Base-by-base conservation (phyloP, 2,888 invertebrate species). In the Slavum lentiscoides region DNA sequence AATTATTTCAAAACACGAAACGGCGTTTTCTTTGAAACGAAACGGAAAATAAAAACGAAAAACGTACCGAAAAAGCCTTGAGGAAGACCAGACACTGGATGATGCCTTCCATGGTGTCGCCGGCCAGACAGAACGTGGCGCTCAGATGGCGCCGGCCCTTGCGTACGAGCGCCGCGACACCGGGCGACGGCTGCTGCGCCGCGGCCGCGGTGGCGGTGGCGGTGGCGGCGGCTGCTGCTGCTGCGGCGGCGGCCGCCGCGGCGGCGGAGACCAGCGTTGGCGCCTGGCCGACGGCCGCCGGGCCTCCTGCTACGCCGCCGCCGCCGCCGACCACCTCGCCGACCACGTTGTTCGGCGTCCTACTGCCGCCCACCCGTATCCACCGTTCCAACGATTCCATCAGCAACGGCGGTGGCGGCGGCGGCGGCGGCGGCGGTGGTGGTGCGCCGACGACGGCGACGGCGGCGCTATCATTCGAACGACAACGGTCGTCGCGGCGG, bases 71-170 rank as follows among this genome's bases (percentile, higher is more conserved):
- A 87, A 95, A 95, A 62, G 95, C 95, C 88, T 95, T 95, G 86
- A 95, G 91, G 89, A 95, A 95, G 85, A 95, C 95, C 85, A 95
- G 90, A 87, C 95, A 95, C 89, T 95, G 95, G 86, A 95, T 94
- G 86, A 95, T 95, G 85, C 94, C 95, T 86, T 95, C 95, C 94
- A 95, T 95, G 82, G 95, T 95, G 88, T 95, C 95, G 77, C 95
- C 95, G 69, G 94, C 94, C 82, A 95, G 90, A 86, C 94, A 94
- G 88, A 95, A 95, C 75, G 94, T 94, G 84, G 95, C 95, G 23
- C 94, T 93, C 83, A 95, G 90, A 86, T 94, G 94, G 83, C 94
- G 89, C 84, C 93, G 93, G 43, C 85, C 84, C 86, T 93, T 92
- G 85, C 93, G 91, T 59, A 93, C 91, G 75, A 92, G 91, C 77